phyloP scores from a whole-genome alignment of 1,140 invertebrate species.

The Bradysia coprophila region DNA sequence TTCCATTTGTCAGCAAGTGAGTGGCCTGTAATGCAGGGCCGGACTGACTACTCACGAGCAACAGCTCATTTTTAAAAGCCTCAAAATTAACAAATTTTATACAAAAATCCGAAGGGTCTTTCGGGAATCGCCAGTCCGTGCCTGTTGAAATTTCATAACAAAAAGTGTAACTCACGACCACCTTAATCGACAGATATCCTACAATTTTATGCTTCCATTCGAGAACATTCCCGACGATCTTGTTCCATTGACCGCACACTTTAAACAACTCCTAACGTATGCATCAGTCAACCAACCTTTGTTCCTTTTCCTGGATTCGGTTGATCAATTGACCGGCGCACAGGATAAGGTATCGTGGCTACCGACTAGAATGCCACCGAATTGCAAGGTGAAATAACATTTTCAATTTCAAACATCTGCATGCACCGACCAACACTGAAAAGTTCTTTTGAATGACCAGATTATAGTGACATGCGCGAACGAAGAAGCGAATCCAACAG shows the following conservation, averaged over 20 bases:
- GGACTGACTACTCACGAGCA: too few species aligned
- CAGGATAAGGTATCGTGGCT: slow-evolving; percentile 95
- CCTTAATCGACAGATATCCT: slow-evolving; percentile 66
- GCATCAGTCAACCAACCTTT: slow-evolving; percentile 67
- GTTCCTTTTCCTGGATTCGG: slow-evolving; percentile 75
- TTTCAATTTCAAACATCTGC: too few species aligned
- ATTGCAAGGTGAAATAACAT: slow-evolving; percentile 70
- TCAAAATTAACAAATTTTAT: too few species aligned
- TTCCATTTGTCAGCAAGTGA: slow-evolving; percentile 84
- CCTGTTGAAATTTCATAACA: too few species aligned
- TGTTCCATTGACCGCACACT: slow-evolving; percentile 86
- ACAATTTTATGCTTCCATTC: slow-evolving; percentile 83
- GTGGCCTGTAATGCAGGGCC: too few species aligned
- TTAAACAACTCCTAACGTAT: slow-evolving; percentile 79
- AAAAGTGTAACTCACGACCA: too few species aligned
- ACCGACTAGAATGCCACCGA: slow-evolving; percentile 67
- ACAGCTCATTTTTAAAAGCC: too few species aligned
- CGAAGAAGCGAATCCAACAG: slow-evolving; percentile 68
- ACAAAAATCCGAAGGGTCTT: too few species aligned
- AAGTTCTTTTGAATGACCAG: too few species aligned
- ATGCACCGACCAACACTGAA: too few species aligned
- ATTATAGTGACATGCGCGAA: slow-evolving; percentile 80
- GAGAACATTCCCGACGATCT: slow-evolving; percentile 91
- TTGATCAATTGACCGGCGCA: slow-evolving; percentile 83
- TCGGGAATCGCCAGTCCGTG: too few species aligned